phyloP scores from a whole-genome alignment of 2,888 invertebrate species.

The Apamea anceps region DNA sequence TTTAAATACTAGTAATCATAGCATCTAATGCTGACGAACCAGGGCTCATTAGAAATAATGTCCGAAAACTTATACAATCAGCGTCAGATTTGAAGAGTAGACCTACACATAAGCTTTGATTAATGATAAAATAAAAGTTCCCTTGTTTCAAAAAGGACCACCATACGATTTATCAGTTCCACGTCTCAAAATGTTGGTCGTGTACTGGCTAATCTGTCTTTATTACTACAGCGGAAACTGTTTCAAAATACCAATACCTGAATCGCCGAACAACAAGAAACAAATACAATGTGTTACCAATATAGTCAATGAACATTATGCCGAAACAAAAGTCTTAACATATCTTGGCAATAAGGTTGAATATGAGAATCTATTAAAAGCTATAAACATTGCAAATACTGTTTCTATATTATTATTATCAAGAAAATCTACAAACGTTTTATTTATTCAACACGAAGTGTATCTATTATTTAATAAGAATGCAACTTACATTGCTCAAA shows the following conservation, averaged over 20 bases:
- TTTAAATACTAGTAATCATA: conserved; percentile 9
- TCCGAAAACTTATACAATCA: conserved; percentile 29
- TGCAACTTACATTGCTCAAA: conserved; percentile 55
- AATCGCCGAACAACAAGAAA: conserved; percentile 14
- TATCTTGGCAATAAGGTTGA: conserved; percentile 41
- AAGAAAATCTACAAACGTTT: neutral
- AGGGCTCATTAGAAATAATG: conserved; percentile 29
- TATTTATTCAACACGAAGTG: conserved; percentile 50
- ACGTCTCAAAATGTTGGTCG: conserved; percentile 41
- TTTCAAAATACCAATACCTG: conserved; percentile 33
- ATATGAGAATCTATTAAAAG: conserved; percentile 45
- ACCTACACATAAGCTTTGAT: conserved; percentile 16
- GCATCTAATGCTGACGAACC: conserved; percentile 9
- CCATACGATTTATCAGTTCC: neutral
- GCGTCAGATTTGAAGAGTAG: conserved; percentile 27
- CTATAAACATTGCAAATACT: conserved; percentile 31
- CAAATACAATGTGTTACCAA: conserved; percentile 53
- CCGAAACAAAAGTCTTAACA: conserved; percentile 41
- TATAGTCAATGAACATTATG: conserved; percentile 53
- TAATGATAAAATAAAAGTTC: conserved; percentile 13
- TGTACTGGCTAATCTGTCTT: conserved; percentile 21
- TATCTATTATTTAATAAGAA: conserved; percentile 70
- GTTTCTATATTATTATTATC: conserved; percentile 35
- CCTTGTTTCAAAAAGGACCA: neutral
- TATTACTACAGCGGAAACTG: conserved; percentile 17